Evolutionary conservation across 2,888 invertebrate species (phyloP).

Genomic region (Hyposoter didymator): DNA sequence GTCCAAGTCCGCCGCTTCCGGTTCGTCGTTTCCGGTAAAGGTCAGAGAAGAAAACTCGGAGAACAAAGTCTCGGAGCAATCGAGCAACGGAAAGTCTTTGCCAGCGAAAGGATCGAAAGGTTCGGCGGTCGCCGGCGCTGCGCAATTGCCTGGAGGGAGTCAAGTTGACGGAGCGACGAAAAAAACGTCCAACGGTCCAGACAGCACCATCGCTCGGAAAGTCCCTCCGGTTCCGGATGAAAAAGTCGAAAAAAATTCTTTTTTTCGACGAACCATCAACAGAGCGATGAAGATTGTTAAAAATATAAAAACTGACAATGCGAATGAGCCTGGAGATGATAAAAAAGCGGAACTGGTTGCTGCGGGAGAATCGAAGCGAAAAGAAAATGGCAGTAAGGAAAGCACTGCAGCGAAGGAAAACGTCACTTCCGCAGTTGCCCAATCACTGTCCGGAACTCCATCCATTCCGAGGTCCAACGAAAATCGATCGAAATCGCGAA

Average conservation of each 20-base stretch:
- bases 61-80: not conserved
- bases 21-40: not conserved
- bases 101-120: not conserved
- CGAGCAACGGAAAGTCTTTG: not conserved
- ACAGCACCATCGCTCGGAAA: not conserved
- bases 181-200: not conserved
- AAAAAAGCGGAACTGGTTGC: not conserved
- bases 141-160: not conserved
- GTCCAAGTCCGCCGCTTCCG: not conserved
- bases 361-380: not conserved
- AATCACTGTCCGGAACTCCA: not conserved
- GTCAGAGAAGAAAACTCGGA: not conserved
- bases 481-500: constrained; percentile 34
- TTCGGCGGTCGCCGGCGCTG: not conserved
- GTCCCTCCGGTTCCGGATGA: not conserved
- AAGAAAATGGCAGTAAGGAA: not conserved
- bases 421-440: not conserved
- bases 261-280: constrained; percentile 65
- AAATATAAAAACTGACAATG: constrained; percentile 7
- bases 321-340: not conserved
- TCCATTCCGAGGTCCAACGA: not conserved
- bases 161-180: not conserved
- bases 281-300: constrained; percentile 57
- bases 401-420: not conserved
- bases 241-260: constrained; percentile 54